Percentiles rank a stretch among this genome's conserved stretches.
Evolutionary conservation across 2,113 vertebrate genomes (phyloP).

Genomic region (Cyanoderma ruficeps): DNA sequence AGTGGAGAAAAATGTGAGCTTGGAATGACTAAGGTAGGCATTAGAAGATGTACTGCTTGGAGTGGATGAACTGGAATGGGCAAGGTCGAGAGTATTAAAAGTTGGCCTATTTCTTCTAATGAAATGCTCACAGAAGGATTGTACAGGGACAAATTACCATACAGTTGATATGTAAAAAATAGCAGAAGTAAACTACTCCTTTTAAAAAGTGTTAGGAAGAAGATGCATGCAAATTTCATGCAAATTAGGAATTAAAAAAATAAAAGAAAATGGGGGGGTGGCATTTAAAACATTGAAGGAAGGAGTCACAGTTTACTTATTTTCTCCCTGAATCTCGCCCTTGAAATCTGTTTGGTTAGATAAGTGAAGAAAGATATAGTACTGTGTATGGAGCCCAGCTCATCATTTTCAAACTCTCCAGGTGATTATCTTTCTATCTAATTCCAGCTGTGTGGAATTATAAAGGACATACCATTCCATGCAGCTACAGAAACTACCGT

Average conservation of each 20-base stretch:
- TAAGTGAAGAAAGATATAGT: neutral
- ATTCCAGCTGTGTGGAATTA: neutral
- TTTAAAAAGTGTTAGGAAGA: neutral
- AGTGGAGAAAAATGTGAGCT: conserved; percentile 52
- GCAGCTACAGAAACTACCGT: neutral
- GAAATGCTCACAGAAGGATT: neutral
- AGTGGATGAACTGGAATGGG: conserved; percentile 58
- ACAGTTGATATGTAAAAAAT: rapidly evolving
- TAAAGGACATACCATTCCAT: neutral
- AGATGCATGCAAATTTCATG: neutral
- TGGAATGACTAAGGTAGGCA: conserved; percentile 33
- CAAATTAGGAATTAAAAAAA: neutral
- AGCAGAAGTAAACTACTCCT: neutral
- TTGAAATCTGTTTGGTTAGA: neutral
- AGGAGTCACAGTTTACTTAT: neutral
- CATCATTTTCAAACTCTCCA: neutral
- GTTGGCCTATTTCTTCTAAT: conserved; percentile 50
- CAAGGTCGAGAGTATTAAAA: conserved; percentile 47
- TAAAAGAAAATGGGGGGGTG: neutral
- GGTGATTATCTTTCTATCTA: neutral
- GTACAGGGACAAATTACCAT: neutral
- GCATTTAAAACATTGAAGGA: neutral
- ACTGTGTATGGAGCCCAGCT: neutral
- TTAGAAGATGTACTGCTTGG: neutral
- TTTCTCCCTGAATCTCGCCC: neutral